Base-by-base conservation (phyloP, 2,113 vertebrate genomes). In the Seriola aureovittata region DNA sequence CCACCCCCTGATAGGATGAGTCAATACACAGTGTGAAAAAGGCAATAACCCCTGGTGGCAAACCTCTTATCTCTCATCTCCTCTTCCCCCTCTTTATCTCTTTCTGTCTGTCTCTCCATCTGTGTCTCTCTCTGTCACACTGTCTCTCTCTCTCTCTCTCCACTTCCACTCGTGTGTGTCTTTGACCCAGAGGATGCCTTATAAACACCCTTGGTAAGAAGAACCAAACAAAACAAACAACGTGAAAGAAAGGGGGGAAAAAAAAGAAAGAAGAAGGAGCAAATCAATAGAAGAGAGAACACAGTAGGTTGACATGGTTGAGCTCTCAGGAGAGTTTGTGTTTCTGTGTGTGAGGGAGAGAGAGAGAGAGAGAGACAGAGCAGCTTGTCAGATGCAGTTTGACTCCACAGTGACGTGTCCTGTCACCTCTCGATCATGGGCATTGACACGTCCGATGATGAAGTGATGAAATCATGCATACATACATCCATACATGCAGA, bases 1-100 rank as follows among this genome's bases (percentile, higher is more conserved):
- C 57, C 55, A 10, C 75, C 68, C 71, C 75, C 87, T 29, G 11
- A 82, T 76, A 64, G 78, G 75, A 16, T 6, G 70, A 86, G 89
- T 93, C 92, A 77, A 92, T 94, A 91, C 89, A 36, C 89, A 86
- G 88, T 77, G 71, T 87, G 91, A 90, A 62, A 92, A 91, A 91
- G 67, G 80, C 87, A 92, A 91, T 88, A 93, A 86, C 88, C 91
- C 89, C 85, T 25, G 46, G 71, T 89, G 89, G 82, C 86, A 90
- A 87, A 90, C 68, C 84, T 90, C 84, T 81, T 88, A 86, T 91
- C 85, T 71, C 69, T 65, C 63, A 34, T 84, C 71, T 81, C 73
- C 29, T 50, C 62, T 38, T 67, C 68, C 52, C 29, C 36, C 50
- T 79, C 38, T 86, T 68, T 71, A 50, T 74, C 73, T 44, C n/a